Evolutionary conservation across 2,888 invertebrate genomes (phyloP).

Genomic region (Shargacucullia verbasci): DNA sequence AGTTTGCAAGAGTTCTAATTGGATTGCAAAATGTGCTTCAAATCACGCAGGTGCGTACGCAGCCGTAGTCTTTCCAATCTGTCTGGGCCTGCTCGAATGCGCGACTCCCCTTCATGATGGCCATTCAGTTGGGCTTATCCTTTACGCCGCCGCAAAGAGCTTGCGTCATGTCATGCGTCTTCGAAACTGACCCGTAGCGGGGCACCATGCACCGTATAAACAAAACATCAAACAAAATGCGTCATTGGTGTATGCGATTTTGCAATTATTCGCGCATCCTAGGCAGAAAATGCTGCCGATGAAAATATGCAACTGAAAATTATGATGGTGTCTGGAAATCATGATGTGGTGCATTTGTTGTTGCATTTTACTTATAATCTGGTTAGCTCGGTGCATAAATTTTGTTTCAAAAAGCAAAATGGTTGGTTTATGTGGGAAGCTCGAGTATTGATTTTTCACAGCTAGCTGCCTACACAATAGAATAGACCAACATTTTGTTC

Average conservation of each 20-base stretch:
- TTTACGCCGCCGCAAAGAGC: slow-evolving; percentile 89
- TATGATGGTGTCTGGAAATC: slow-evolving; percentile 22
- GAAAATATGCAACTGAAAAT: slow-evolving; percentile 33
- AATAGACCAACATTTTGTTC: slow-evolving; percentile 58
- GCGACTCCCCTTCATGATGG: slow-evolving; percentile 88
- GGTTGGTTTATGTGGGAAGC: slow-evolving; percentile 61
- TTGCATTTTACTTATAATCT: slow-evolving; percentile 1
- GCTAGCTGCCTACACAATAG: slow-evolving; percentile 74
- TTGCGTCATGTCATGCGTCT: slow-evolving; percentile 87
- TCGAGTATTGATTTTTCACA: slow-evolving; percentile 84
- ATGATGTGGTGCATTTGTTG: slow-evolving; percentile 23
- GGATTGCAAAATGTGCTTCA: slow-evolving; percentile 86
- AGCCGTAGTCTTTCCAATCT: slow-evolving; percentile 96
- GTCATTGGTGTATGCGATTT: slow-evolving; percentile 59
- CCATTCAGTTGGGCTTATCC: slow-evolving; percentile 88
- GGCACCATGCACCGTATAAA: slow-evolving; percentile 80
- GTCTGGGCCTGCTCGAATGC: slow-evolving; percentile 96
- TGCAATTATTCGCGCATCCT: slow-evolving; percentile 44
- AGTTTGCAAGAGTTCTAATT: slow-evolving; percentile 80
- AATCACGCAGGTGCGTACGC: slow-evolving; percentile 98
- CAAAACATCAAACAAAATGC: slow-evolving; percentile 78
- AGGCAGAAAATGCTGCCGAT: slow-evolving; percentile 34
- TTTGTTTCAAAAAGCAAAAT: slow-evolving; percentile 43
- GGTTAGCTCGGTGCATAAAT: slow-evolving; percentile 1
- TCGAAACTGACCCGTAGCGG: slow-evolving; percentile 78